Evolutionary conservation across 2,888 invertebrate genomes (phyloP).

Genomic region (Caradrina kadenii): DNA sequence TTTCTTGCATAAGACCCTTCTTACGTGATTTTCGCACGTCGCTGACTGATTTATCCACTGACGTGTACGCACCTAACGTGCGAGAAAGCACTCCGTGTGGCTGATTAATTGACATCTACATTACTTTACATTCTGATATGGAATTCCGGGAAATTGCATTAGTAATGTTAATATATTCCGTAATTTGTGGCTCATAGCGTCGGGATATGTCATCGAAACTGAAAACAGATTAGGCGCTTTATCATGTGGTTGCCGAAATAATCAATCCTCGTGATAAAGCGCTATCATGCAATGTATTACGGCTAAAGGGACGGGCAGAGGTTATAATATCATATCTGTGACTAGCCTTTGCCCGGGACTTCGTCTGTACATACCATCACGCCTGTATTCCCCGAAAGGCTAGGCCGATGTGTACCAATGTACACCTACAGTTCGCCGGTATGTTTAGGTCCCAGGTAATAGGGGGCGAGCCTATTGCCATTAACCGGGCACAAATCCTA

Average conservation of each 20-base stretch:
- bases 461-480: too few species aligned
- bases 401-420: too few species aligned
- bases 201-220: neutral
- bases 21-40: neutral
- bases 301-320: too few species aligned
- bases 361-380: too few species aligned
- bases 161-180: conserved; percentile 41
- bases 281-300: too few species aligned
- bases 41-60: neutral
- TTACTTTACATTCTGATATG: conserved; percentile 16
- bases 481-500: too few species aligned
- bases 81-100: conserved; percentile 12
- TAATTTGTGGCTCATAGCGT: neutral
- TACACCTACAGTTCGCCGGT: too few species aligned
- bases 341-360: too few species aligned
- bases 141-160: conserved; percentile 39
- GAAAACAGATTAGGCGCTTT: neutral
- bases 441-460: too few species aligned
- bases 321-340: too few species aligned
- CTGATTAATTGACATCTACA: conserved; percentile 22
- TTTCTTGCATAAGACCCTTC: neutral
- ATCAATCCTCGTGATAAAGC: too few species aligned
- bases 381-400: too few species aligned
- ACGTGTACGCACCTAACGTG: conserved; percentile 1
- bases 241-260: neutral